phyloP scores from a whole-genome alignment of 2,797 vertebrate genomes.

The Dendrocincla tyrannina region DNA sequence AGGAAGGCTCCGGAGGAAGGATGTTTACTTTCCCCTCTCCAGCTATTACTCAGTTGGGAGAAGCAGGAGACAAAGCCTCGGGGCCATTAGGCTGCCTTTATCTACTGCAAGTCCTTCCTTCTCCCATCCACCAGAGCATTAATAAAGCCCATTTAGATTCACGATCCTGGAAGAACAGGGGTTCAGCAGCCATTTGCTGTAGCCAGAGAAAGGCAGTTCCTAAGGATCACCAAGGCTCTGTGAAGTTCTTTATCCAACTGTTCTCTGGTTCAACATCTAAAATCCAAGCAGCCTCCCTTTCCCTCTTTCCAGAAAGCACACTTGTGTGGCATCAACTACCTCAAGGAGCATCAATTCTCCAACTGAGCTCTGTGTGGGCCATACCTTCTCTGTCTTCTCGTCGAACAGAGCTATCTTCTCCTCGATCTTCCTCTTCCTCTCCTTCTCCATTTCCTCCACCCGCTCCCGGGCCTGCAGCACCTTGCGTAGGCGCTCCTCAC shows the following conservation, averaged over 20 bases:
- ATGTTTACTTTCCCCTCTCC: neutral
- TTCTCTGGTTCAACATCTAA: neutral
- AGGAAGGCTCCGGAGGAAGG: neutral
- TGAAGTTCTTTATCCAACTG: neutral
- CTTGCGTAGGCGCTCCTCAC: slow-evolving; percentile 87
- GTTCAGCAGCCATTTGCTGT: neutral
- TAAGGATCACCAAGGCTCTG: neutral
- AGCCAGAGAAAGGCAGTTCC: neutral
- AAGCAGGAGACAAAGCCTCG: neutral
- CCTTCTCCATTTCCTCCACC: slow-evolving; percentile 86
- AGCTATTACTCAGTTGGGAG: neutral
- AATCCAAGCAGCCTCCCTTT: neutral
- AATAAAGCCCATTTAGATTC: neutral
- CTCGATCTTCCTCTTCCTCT: slow-evolving; percentile 92
- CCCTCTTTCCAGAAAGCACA: neutral
- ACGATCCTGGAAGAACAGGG: neutral
- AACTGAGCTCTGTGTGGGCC: neutral
- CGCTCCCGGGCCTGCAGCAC: slow-evolving; percentile 90
- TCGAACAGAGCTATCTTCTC: slow-evolving; percentile 90
- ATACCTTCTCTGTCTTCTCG: slow-evolving; percentile 91
- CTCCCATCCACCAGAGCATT: neutral
- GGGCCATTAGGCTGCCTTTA: neutral
- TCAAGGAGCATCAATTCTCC: accelerated
- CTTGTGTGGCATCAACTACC: accelerated
- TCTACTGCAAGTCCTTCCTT: neutral